Evolutionary conservation across 2,888 invertebrate species (phyloP), one percentile per base, ranked within the genome.

Genomic region (Eucriotettix oculatus): DNA sequence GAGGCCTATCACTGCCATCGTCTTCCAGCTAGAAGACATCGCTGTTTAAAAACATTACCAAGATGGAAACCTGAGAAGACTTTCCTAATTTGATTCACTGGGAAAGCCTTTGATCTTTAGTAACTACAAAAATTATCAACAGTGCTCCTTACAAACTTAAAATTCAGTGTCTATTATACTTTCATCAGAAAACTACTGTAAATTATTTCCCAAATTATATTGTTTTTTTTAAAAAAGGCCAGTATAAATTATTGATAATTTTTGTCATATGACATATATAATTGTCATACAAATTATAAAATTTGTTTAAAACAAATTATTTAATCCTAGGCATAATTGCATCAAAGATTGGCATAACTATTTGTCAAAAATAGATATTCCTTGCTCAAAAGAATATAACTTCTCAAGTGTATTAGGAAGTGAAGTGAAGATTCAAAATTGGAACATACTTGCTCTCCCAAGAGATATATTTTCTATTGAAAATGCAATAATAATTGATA

Each of bases 391-490:
- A 40, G 74, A 78, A 14, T 95, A 84, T 71, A 82, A 82, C 42
- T 83, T 95, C 59, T 81, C 83, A 55, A 79, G 79, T 60, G 81
- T 86, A 10, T 76, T 96, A 60, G 94, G 94, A 0, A 83, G 87
- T 17, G 90, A 93, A 64, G 88, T 94, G 42, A 86, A 87, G 71
- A 88, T 90, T 66, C 88, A 91, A 74, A 83, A 84, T 63, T 92
- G 91, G 91, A 86, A 86, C 69, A 87, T 90, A 65, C 81, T 80
- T 62, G 89, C 89, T 2, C 75, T 92, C 60, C 90, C 91, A 0
- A 77, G 85, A 66, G 91, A 92, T 74, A 76, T 79, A 10, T 90
- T 90, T 74, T 90, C 90, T 1, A 84, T 84, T 53, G 90, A 91
- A 69, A 92, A 91, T 74, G 90, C 84, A 58, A 86, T 91, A 58